Percentiles rank a stretch among this genome's conserved stretches.
These are phyloP conservation scores for Aphelenchoides avenae DNA, from an alignment of 1,140 invertebrate genomes.

Conservation along the genomic window DNA sequence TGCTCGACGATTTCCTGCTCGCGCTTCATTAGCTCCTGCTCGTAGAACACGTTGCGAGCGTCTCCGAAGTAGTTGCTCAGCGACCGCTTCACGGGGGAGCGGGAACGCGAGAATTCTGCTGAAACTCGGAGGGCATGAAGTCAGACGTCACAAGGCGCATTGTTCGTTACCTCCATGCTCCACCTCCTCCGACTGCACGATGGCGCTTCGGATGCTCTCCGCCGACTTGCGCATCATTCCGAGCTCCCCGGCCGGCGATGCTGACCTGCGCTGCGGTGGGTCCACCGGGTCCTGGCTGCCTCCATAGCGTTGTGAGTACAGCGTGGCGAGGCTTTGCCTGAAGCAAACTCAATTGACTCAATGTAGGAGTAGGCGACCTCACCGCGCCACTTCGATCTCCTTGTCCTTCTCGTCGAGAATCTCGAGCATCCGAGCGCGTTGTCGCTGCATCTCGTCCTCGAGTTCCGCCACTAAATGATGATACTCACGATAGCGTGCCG, in stretches of 20 bases:
- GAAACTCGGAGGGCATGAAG: no score
- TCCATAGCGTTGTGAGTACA: conserved; percentile 17
- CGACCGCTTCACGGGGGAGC: conserved; percentile 9
- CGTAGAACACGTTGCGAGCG: conserved; percentile 48
- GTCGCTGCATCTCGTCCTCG: conserved; percentile 42
- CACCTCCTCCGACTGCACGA: no score
- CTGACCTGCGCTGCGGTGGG: conserved; percentile 27
- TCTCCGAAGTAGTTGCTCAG: conserved; percentile 29
- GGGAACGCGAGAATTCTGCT: not conserved
- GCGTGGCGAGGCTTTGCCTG: conserved; percentile 24
- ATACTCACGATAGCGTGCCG: no score
- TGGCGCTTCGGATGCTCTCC: no score
- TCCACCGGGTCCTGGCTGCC: conserved; percentile 30
- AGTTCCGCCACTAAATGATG: conserved; percentile 40
- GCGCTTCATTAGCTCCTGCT: conserved; percentile 46
- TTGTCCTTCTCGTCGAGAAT: conserved; percentile 41
- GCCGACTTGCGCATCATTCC: no score
- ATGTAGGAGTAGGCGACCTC: not conserved
- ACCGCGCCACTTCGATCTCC: conserved; percentile 44
- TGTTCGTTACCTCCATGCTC: no score
- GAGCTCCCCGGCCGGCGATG: conserved; percentile 5
- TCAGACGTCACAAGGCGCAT: no score
- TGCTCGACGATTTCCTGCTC: conserved; percentile 51
- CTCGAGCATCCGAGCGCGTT: conserved; percentile 30
- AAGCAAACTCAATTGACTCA: conserved; percentile 17